Base-by-base conservation (phyloP, 2,888 invertebrate species). In the Adelognathus sp. region DNA sequence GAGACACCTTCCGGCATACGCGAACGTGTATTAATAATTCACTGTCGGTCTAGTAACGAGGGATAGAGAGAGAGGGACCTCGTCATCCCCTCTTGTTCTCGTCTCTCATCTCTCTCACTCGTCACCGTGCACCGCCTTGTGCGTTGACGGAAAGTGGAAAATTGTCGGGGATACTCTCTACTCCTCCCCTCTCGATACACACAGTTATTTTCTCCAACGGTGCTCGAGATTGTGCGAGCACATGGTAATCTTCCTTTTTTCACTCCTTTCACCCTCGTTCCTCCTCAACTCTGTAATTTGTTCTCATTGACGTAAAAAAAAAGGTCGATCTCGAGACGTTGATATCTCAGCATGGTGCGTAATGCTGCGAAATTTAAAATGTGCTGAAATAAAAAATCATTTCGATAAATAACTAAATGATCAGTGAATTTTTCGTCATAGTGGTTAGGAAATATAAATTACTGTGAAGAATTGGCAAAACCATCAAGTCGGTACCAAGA, bases 11-110 rank as follows among this genome's bases (percentile, higher is more conserved):
- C 63, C 72, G 56, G 63, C 61, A 67, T 54, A 63, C 67, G 60
- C 70, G 69, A 81, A 69, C 70, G 86, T 56, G 73, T 67, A 87
- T 88, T 87, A 86, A 86, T 85, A 86, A 86, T 86, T 85, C 82
- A 79, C 83, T 78, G 76, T 79, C 83, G 81, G 71, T 70, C 76
- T 72, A 70, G 81, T 72, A 69, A n/a, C n/a, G n/a, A n/a, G n/a
- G n/a, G n/a, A n/a, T n/a, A n/a, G n/a, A 72, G 64, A 81, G 58
- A 71, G 50, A 33, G 18, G 18, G 21, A 36, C 72, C 41, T 21
- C 36, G 27, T 58, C 3, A 11, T 14, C 21, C 5, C 33, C 31
- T 29, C 14, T 14, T 36, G 36, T 46, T 18, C 36, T 54, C 29
- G 21, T 21, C 27, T 31, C 24, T 39, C 27, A n/a, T 27, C 18